Conservation (phyloP, 2,888 invertebrate genomes). For the Apoda limacodes region DNA sequence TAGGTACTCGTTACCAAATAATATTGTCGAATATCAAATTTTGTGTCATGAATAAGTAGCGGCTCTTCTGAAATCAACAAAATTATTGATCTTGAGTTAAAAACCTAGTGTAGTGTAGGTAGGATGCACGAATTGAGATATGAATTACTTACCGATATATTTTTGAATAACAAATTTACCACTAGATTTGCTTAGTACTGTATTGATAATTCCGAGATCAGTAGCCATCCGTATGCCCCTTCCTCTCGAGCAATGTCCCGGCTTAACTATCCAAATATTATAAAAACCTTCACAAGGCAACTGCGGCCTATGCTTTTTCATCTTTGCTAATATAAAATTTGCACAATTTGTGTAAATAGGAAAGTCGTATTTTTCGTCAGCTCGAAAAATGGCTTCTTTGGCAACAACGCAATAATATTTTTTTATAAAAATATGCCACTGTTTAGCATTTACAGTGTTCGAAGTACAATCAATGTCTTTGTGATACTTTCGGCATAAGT, state of each 20-base stretch:
- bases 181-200: conserved; percentile 67
- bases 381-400: conserved; percentile 62
- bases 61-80: conserved; percentile 76
- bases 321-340: conserved; percentile 68
- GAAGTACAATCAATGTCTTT: conserved; percentile 73
- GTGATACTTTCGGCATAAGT: conserved; percentile 67
- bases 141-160: conserved; percentile 78
- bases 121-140: too few relatives aligned
- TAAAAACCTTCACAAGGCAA: conserved; percentile 80
- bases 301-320: conserved; percentile 71
- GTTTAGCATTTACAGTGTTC: conserved; percentile 46
- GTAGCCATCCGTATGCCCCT: conserved; percentile 85
- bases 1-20: conserved; percentile 84
- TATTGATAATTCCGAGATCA: conserved; percentile 77
- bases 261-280: conserved; percentile 93
- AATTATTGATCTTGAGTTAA: too few relatives aligned
- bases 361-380: conserved; percentile 39
- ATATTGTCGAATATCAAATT: conserved; percentile 93
- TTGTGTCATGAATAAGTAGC: conserved; percentile 83
- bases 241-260: conserved; percentile 84
- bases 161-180: conserved; percentile 87
- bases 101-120: too few relatives aligned
- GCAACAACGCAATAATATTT: conserved; percentile 74
- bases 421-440: conserved; percentile 78
- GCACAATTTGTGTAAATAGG: conserved; percentile 51